Conservation (phyloP, 2,888 invertebrate genomes). For the Lasioglossum zephyrum region DNA sequence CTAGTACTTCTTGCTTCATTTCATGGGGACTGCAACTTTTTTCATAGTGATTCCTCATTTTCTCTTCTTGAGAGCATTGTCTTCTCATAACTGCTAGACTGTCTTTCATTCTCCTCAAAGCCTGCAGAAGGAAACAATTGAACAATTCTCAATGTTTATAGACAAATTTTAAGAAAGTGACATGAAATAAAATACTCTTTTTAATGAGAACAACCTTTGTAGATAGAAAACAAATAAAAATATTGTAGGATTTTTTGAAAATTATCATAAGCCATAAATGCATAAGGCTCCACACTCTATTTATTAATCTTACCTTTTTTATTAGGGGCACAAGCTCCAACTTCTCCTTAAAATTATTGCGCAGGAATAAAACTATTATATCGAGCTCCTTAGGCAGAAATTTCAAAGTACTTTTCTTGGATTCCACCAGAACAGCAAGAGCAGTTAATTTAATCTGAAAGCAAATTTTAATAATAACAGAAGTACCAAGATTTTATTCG, state of each 20-base stretch:
- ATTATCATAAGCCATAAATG: too few relatives aligned
- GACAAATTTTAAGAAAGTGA: too few relatives aligned
- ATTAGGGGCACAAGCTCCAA: slow-evolving; percentile 89
- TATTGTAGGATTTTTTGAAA: too few relatives aligned
- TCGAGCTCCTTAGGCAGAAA: slow-evolving; percentile 88
- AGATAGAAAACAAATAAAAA: too few relatives aligned
- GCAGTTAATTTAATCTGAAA: slow-evolving; percentile 89
- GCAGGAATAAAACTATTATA: slow-evolving; percentile 87
- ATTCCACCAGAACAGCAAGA: slow-evolving; percentile 90
- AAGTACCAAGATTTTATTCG: slow-evolving; percentile 13
- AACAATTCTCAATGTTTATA: too few relatives aligned
- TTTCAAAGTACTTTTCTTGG: slow-evolving; percentile 89
- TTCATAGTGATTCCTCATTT: slow-evolving; percentile 35
- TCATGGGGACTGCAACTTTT: background rate
- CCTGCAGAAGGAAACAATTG: slow-evolving; percentile 68
- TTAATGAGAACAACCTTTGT: too few relatives aligned
- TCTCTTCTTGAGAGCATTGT: slow-evolving; percentile 62
- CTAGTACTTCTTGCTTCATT: slow-evolving; percentile 56
- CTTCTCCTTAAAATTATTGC: slow-evolving; percentile 89
- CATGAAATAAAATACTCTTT: too few relatives aligned
- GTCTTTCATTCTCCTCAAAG: slow-evolving; percentile 85
- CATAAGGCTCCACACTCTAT: too few relatives aligned
- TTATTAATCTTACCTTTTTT: slow-evolving; percentile 87
- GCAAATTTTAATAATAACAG: slow-evolving; percentile 32
- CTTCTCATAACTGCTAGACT: slow-evolving; percentile 80